Conservation (phyloP, 2,888 invertebrate genomes). For the Ormyrus pomaceus region DNA sequence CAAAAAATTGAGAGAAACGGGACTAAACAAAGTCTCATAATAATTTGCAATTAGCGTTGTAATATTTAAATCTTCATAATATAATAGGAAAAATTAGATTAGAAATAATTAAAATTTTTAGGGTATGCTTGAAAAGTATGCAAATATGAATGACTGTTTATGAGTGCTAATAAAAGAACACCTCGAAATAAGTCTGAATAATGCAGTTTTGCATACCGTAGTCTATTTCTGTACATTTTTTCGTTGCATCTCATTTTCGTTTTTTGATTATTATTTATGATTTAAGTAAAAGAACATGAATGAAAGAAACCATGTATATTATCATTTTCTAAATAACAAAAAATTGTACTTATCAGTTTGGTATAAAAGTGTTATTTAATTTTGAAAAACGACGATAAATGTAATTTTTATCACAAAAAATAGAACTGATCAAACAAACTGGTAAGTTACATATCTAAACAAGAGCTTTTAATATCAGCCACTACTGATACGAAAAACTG, state of each 20-base stretch:
- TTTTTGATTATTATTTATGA: constrained; percentile 31
- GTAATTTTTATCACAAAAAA: constrained; percentile 16
- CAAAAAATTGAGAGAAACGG: constrained; percentile 30
- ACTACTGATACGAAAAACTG: constrained; percentile 17
- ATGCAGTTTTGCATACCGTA: constrained; percentile 47
- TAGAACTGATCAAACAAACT: constrained; percentile 33
- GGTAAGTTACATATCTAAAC: constrained; percentile 49
- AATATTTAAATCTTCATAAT: constrained; percentile 45
- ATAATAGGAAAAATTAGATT: constrained; percentile 42
- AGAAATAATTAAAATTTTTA: constrained; percentile 34
- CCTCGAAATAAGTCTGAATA: constrained; percentile 50
- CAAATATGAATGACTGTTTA: constrained; percentile 42
- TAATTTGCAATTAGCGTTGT: constrained; percentile 47
- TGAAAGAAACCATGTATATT: constrained; percentile 44
- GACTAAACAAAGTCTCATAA: constrained; percentile 39
- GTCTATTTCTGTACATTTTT: constrained; percentile 47
- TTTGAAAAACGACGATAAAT: constrained; percentile 18
- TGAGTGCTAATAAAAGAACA: constrained; percentile 36
- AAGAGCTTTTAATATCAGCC: constrained; percentile 46
- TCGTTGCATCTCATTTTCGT: constrained; percentile 33
- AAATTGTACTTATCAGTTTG: constrained; percentile 52
- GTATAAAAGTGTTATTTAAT: constrained; percentile 16
- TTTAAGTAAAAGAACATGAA: neutral
- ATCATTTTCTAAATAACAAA: constrained; percentile 16
- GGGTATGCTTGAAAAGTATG: constrained; percentile 11